Percentiles rank a stretch among this genome's conserved stretches.
Evolutionary conservation across 1,140 invertebrate genomes (phyloP).

Genomic region (Whitmania pigra): DNA sequence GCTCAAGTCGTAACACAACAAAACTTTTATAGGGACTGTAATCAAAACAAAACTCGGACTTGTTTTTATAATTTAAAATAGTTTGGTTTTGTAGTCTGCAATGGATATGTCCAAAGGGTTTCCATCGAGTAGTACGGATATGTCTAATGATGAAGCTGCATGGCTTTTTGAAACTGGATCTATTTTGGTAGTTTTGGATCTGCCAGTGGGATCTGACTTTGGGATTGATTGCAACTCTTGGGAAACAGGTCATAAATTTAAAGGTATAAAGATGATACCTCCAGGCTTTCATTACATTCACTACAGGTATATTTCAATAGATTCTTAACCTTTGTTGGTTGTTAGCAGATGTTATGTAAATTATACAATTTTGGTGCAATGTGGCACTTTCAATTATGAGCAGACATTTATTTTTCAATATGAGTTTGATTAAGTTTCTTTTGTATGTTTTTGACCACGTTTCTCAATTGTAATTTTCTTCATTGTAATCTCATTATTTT

Average conservation of each 20-base stretch:
- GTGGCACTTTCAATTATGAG: neutral
- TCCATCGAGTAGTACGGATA: no score
- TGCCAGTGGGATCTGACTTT: slow-evolving; percentile 74
- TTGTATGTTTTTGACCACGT: neutral
- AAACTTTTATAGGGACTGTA: no score
- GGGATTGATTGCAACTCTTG: slow-evolving; percentile 92
- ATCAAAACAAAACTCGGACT: no score
- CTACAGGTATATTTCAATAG: slow-evolving; percentile 53
- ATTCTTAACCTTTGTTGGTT: neutral
- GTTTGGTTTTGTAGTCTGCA: no score
- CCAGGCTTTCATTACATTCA: slow-evolving; percentile 88
- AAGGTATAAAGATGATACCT: slow-evolving; percentile 96
- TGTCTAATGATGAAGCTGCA: slow-evolving; percentile 45
- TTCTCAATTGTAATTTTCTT: neutral
- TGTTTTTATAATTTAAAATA: no score
- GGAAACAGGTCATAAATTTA: slow-evolving; percentile 79
- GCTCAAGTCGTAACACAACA: no score
- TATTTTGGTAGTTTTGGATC: slow-evolving; percentile 62
- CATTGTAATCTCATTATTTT: neutral
- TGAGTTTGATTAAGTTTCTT: neutral
- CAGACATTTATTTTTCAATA: neutral
- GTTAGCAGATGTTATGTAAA: neutral
- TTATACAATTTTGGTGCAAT: neutral
- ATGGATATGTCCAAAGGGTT: no score
- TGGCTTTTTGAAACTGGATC: slow-evolving; percentile 67